Evolutionary conservation across 2,888 invertebrate genomes (phyloP), one percentile per base, ranked within the genome.

Genomic region (Aromia moschata): DNA sequence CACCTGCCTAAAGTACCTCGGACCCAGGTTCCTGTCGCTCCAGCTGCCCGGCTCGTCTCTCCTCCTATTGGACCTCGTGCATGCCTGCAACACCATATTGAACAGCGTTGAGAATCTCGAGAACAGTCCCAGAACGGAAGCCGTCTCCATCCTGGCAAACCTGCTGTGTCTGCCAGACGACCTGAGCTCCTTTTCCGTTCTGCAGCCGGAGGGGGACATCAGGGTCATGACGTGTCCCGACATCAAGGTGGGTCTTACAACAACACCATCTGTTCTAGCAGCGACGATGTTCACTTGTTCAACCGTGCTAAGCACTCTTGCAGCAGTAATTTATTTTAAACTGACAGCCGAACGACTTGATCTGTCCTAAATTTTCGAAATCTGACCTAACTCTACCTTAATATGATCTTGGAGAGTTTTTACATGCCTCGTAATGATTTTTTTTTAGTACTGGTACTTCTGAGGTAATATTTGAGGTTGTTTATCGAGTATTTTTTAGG

Each of bases 1-100:
- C 80, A 87, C 87, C 2, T 86, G 93, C 49, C 82, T 96, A 11
- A 89, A 90, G 69, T 87, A 90, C 74, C 84, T 94, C 72, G 94
- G 95, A 16, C 90, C 95, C 10, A 85, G 91, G 52, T 91, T 96
- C 79, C 86, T 96, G 65, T 94, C 95, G 37, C 82, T 94, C 25
- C 90, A 94, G 64, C 83, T 97, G 40, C 94, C 95, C 36, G 97
- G 97, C 0, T 92, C 93, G 72, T 92, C 95, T 1, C 83, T 97
- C 53, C 83, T 98, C 1, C 82, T 95, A 46, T 82, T 95, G 53
- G 96, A 97, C 83, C 90, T 96, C 71, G 91, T 97, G 30, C 92
- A 93, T 74, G 96, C 96, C 5, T 93, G 94, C 66, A 93, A 94
- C 59, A 89, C 92, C 14, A 89, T 97, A 62, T 84, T 96, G 58